Evolutionary conservation across 2,888 invertebrate species (phyloP).

Genomic region (Loripinus fragilis): DNA sequence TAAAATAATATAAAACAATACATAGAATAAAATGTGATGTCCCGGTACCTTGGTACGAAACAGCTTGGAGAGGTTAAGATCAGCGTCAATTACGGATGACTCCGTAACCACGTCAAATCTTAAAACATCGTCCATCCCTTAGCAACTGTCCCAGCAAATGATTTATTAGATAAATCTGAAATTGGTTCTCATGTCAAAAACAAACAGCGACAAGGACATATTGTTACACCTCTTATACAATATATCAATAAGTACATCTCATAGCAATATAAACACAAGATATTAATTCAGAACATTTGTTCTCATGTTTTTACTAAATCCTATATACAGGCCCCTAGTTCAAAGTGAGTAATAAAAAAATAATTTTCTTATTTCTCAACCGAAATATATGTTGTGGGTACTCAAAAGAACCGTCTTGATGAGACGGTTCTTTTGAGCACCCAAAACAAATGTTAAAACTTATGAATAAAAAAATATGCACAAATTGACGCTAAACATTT

Average conservation of each 20-base stretch:
- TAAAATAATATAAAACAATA: background rate
- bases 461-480: no score
- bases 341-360: no score
- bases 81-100: constrained; percentile 15
- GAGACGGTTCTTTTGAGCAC: no score
- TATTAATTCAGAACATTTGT: no score
- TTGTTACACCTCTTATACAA: background rate
- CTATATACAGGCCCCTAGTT: no score
- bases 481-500: no score
- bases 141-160: constrained; percentile 14
- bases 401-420: no score
- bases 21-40: constrained; percentile 1
- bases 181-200: constrained; percentile 14
- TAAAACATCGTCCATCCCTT: constrained; percentile 9
- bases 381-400: no score
- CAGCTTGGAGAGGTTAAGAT: constrained; percentile 11
- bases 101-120: constrained; percentile 7
- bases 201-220: constrained; percentile 4
- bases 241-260: background rate
- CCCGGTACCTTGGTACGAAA: constrained; percentile 3
- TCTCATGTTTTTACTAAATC: no score
- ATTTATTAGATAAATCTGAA: constrained; percentile 16
- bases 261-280: no score
- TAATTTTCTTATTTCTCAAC: no score
- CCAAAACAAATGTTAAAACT: no score